Conservation (phyloP, 2,797 vertebrate species). For the Urosaurus nigricauda region DNA sequence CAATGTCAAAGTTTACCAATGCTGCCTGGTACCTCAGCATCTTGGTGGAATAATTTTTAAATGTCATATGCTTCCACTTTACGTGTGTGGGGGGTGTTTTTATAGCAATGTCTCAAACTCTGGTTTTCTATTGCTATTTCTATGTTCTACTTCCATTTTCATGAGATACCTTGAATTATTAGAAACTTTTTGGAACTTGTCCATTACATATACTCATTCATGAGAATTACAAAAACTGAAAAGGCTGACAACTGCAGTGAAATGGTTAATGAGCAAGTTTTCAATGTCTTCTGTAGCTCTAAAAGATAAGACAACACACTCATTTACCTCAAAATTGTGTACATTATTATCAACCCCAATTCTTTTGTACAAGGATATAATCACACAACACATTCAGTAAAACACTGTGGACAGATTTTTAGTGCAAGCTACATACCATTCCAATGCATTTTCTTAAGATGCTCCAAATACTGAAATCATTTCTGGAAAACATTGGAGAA, state of each 20-base stretch:
- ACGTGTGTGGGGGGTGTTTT: neutral
- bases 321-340: neutral
- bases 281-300: neutral
- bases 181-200: neutral
- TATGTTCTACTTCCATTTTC: neutral
- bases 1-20: neutral
- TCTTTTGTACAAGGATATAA: neutral
- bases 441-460: constrained; percentile 98
- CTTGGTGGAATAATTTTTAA: neutral
- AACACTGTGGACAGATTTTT: neutral
- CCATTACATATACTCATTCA: neutral
- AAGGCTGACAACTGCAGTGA: neutral
- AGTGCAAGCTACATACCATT: constrained; percentile 86
- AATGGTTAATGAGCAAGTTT: neutral
- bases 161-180: too few species aligned
- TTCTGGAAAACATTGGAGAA: constrained; percentile 96
- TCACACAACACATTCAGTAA: neutral
- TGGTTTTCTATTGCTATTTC: neutral
- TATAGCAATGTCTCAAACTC: neutral
- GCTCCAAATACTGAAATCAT: constrained; percentile 98
- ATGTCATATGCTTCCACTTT: neutral
- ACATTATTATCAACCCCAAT: neutral
- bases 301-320: neutral
- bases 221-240: neutral
- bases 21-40: neutral